phyloP scores from a whole-genome alignment of 1,140 invertebrate genomes.

The Manduca sexta region DNA sequence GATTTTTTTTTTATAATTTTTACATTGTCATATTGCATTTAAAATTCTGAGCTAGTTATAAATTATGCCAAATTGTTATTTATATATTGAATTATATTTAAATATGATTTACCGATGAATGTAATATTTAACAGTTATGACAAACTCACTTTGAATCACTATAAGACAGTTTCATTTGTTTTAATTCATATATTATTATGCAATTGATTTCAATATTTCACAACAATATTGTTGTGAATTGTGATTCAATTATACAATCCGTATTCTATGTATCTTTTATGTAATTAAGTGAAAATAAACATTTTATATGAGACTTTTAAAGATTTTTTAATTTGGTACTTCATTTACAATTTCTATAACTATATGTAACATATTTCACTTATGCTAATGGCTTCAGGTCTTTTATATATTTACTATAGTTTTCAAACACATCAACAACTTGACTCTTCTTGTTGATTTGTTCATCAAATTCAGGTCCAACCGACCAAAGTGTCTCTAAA shows the following conservation, averaged over 20 bases:
- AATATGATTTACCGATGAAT: conserved; percentile 14
- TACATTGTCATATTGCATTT: conserved; percentile 61
- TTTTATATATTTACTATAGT: conserved; percentile 77
- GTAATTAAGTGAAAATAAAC: conserved; percentile 68
- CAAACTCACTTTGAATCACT: conserved; percentile 22
- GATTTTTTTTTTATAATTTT: conserved; percentile 48
- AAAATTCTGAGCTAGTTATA: conserved; percentile 58
- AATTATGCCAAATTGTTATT: conserved; percentile 70
- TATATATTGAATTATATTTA: conserved; percentile 35
- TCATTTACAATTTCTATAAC: conserved; percentile 3
- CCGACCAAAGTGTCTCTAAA: conserved; percentile 92
- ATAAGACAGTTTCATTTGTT: conserved; percentile 17
- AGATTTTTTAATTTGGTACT: conserved; percentile 32
- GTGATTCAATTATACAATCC: conserved; percentile 58
- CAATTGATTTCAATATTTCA: conserved; percentile 46
- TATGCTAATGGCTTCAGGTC: conserved; percentile 74
- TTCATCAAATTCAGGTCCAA: conserved; percentile 87
- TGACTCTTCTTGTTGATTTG: conserved; percentile 76
- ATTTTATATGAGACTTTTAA: conserved; percentile 71
- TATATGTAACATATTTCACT: neutral
- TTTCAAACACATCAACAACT: conserved; percentile 75
- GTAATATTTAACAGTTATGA: conserved; percentile 17
- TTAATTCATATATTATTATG: conserved; percentile 29
- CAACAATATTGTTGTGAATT: conserved; percentile 48
- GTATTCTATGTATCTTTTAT: conserved; percentile 64